Evolutionary conservation across 1,140 invertebrate species (phyloP), one percentile per base, ranked within the genome.

Genomic region (Halyomorpha halys): DNA sequence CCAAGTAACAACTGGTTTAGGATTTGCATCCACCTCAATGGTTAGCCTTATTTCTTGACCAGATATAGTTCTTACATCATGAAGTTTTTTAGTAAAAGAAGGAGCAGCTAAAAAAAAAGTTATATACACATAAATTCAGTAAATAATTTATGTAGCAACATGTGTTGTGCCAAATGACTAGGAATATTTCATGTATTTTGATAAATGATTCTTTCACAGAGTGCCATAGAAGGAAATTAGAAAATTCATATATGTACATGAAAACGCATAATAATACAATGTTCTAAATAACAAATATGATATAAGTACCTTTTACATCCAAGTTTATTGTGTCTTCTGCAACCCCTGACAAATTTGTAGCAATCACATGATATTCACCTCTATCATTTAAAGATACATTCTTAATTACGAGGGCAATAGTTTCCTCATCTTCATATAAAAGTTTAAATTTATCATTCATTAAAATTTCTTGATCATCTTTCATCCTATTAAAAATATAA

Each of bases 391-490:
- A 78, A 2, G 81, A 82, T 1, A 94, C 86, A 71, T 89, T 89
- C 76, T 96, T 97, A 51, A 97, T 94, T 0, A 95, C 85, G 3
- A 96, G 76, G 0, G 91, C 89, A 74, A 93, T 86, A 49, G 80
- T 88, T 74, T 97, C 93, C 66, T 94, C 91, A 73, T 97, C 93
- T 69, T 95, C 94, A 68, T 95, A 94, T 3, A 98, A 77, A 69
- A 77, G 83, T 76, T 92, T 91, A 70, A 90, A 86, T 68, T 87
- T 84, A 3, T 86, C 85, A 65, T 89, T 86, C 14, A 89, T 81
- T 68, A 88, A 79, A 18, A 97, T 81, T 69, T 91, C 82, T 72
- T 90, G 81, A 0, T 89, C 90, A 67, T 92, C 86, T 72, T 94
- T 90, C 44, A 83, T 86, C 81, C 81, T 82, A 65, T 2, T 18